Evolutionary conservation across 2,113 vertebrate species (phyloP), one percentile per base, ranked within the genome.

Genomic region (Neogobius melanostomus): DNA sequence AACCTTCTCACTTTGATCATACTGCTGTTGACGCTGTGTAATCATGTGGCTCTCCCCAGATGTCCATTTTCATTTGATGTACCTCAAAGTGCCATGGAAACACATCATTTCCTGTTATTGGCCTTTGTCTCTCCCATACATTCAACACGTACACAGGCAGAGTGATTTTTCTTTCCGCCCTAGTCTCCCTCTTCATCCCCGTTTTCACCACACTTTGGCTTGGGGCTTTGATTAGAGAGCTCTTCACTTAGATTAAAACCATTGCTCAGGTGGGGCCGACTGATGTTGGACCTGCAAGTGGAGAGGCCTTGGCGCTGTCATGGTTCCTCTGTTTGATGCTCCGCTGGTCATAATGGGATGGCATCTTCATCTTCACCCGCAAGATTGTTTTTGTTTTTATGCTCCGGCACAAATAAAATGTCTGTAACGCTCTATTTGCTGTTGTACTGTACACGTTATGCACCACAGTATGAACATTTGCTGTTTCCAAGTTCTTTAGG

Each of bases 321-420:
- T 74, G 8, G 3, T 60, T 80, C 69, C 79, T 82, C 76, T 69
- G 79, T 79, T 85, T 87, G 62, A 89, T 79, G 81, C 81, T 82
- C 71, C 64, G 15, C 59, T 72, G 72, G 16, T 43, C 75, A 42
- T 75, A 81, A 79, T 78, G 62, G 67, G 71, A 71, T 75, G 61
- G 59, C 46, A 50, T 14, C 56, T 47, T 72, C 63, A 67, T 76
- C 71, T 82, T 65, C 68, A 74, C 51, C 68, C 69, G 75, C 56
- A 64, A 71, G 62, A 56, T 72, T 57, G 76, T 76, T 72, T 70
- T 71, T 17, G 52, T n/a, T 36, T 45, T 69, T 17, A 43, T 44
- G 59, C 61, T 72, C 21, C 44, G 66, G 67, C 45, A 69, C 50
- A 69, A 69, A 66, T 63, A 10, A 78, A 65, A 52, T 6, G 46